Base-by-base conservation (phyloP, 2,113 vertebrate genomes). In the Cepphus grylle region DNA sequence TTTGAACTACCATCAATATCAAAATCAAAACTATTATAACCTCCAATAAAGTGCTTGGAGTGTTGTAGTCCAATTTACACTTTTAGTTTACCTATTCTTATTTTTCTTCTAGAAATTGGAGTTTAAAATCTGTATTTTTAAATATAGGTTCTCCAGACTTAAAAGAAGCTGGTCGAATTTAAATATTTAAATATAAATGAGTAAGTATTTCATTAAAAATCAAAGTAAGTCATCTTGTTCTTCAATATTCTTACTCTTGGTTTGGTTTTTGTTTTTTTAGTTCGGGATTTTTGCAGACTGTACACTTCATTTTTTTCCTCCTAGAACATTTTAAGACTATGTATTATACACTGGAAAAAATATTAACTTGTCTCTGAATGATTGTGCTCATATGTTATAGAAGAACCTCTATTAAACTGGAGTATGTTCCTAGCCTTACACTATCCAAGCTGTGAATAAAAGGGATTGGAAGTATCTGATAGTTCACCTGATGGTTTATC, bases 151-250 rank as follows among this genome's bases (percentile, higher is more conserved):
- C 70, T 89, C 17, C 2, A 2, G 11, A 52, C 7, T 32, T 32
- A 86, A 86, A 74, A 86, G 3, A 70, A 29, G 4, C n/a, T 34
- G 4, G 2, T 38, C 27, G 32, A 52, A 66, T 11, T 59, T 50
- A 91, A 83, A 62, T 50, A 73, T 38, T 65, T 77, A 58, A 43
- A 52, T 30, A 42, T 45, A 76, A 90, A 71, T 42, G 1, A 55
- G 65, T 56, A 70, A 47, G 55, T 56, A 27, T 52, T 52, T 49
- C 0, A 69, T 49, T 84, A 50, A 65, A 83, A 85, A 50, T 66
- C 1, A n/a, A 73, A 84, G 43, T 19, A 36, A 59, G 5, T 43
- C 0, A 52, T 27, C 26, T 49, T 0, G 3, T 43, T 67, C n/a
- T 89, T 80, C 20, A 49, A 8, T 71, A 9, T 40, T 70, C 18